Conservation (phyloP, 2,113 vertebrate species). For the Sceloporus undulatus region DNA sequence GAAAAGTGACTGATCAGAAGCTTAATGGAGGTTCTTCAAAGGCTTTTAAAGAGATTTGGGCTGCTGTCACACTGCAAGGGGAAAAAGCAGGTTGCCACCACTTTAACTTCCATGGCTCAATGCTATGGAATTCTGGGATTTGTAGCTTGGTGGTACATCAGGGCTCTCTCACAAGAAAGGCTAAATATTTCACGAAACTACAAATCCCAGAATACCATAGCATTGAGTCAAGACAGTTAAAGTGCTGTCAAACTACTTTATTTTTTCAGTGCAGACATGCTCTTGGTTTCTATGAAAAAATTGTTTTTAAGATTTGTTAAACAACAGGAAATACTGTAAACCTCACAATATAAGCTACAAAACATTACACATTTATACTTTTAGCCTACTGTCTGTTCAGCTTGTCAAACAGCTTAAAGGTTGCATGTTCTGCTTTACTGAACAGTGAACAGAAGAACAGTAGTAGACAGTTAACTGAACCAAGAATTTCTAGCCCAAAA, state of each 20-base stretch:
- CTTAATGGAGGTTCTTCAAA: slow-evolving; percentile 51
- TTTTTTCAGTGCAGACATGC: too few species aligned
- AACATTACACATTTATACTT: not conserved
- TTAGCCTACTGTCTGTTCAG: not conserved
- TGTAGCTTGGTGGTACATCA: too few species aligned
- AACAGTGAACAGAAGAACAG: not conserved
- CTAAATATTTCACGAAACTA: too few species aligned
- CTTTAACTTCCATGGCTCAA: too few species aligned
- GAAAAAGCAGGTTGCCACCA: too few species aligned
- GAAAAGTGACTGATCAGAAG: slow-evolving; percentile 60
- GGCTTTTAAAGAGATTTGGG: slow-evolving; percentile 47
- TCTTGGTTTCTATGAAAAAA: slow-evolving; percentile 46
- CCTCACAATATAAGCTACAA: not conserved
- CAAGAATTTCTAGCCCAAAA: not conserved
- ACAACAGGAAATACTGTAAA: slow-evolving; percentile 21
- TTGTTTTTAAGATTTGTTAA: slow-evolving; percentile 55
- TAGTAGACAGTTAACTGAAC: not conserved
- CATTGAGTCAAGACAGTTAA: too few species aligned
- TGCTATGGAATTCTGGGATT: too few species aligned
- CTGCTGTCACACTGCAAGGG: too few species aligned
- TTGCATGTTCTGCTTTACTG: not conserved
- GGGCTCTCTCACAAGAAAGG: too few species aligned
- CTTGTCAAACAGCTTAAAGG: not conserved
- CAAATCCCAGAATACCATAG: too few species aligned
- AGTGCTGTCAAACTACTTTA: too few species aligned